phyloP scores from a whole-genome alignment of 2,113 vertebrate genomes.

The Pithys albifrons region DNA sequence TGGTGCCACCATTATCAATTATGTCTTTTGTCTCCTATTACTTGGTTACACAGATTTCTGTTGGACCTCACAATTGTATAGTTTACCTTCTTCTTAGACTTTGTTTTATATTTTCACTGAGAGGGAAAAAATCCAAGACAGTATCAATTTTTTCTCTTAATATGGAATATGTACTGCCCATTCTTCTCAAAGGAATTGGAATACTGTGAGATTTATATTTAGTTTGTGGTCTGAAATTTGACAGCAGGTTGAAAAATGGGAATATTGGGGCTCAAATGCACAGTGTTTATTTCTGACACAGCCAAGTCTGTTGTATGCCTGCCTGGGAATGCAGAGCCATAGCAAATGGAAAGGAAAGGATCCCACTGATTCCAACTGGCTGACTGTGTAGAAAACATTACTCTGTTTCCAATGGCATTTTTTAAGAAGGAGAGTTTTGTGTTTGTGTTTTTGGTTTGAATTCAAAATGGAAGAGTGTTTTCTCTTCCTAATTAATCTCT shows the following conservation, averaged over 20 bases:
- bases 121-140: fast-evolving
- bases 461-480: neutral
- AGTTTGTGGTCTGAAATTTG: neutral
- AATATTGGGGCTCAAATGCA: neutral
- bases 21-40: neutral
- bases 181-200: neutral
- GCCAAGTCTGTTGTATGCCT: neutral
- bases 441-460: neutral
- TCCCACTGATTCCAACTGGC: neutral
- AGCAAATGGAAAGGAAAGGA: neutral
- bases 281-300: neutral
- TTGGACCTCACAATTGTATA: neutral
- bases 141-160: neutral
- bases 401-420: neutral
- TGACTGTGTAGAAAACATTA: neutral
- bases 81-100: neutral
- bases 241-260: neutral
- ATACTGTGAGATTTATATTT: neutral
- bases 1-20: neutral
- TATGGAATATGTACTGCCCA: fast-evolving
- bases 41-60: neutral
- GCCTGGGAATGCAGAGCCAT: neutral
- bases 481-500: conserved; percentile 26
- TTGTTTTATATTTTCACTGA: neutral
- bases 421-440: neutral